Base-by-base conservation (phyloP, 2,797 vertebrate species). In the Nasua narica region DNA sequence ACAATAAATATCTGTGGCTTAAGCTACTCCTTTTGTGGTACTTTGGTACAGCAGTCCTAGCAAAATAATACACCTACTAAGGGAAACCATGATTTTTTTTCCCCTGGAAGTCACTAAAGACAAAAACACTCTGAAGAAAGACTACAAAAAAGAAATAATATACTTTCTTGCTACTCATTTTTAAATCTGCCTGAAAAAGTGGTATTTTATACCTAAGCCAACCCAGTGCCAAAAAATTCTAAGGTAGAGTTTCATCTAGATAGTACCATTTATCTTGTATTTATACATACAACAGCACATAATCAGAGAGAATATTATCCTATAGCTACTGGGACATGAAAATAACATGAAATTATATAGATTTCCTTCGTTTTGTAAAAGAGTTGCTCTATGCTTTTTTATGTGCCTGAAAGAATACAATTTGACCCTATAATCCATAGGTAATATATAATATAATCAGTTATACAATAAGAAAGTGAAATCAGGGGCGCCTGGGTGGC, bases 161-260 rank as follows among this genome's bases (percentile, higher is more conserved):
- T 95, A 43, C 67, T 76, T 83, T 91, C 37, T 94, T 96, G 7
- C 21, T 87, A 65, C 72, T 90, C 48, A 72, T 35, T 82, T 96
- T 96, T 78, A 29, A 84, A n/a, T 69, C 32, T 91, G 54, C 15
- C 76, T 85, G 23, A 70, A 96, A 88, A 88, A 43, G 29, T 65
- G 43, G 18, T 72, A 84, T 87, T 82, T 87, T 96, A 90, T 84
- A 95, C 35, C 35, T 84, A 96, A 89, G 60, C 13, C 88, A 95
- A 84, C 13, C 40, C 54, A 50, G 8, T 52, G n/a, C 29, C 50
- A 84, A 87, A 95, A 91, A 91, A 21, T 18, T 95, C 62, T 58
- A 79, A 52, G 46, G 35, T 21, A 77, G 70, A 74, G 70, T 48
- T 90, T 90, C 54, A 37, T 40, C 37, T 88, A 56, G 25, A 46